phyloP scores from a whole-genome alignment of 2,888 invertebrate species.

The Eueremaeus valkanovi region DNA sequence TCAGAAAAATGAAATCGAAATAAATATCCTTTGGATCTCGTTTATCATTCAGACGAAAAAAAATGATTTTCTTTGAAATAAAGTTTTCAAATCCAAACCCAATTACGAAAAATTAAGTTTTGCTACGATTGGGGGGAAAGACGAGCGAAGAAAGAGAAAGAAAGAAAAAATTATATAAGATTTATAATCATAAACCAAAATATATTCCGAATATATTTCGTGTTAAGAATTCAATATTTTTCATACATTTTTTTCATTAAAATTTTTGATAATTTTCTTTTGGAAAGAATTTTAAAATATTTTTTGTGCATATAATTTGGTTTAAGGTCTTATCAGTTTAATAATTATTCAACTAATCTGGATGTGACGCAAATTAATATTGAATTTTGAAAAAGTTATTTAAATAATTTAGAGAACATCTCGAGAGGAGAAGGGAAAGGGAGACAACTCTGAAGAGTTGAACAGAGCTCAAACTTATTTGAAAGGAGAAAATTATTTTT shows the following conservation, averaged over 20 bases:
- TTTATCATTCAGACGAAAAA: not conserved
- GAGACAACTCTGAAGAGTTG: not conserved
- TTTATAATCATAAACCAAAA: too few species aligned
- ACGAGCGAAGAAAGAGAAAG: too few species aligned
- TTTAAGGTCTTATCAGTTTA: conserved; percentile 17
- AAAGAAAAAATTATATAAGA: too few species aligned
- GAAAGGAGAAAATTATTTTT: not conserved
- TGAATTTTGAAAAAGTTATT: too few species aligned
- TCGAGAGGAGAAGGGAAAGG: not conserved
- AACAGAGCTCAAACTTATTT: not conserved
- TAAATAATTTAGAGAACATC: conserved; percentile 1
- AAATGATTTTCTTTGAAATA: not conserved
- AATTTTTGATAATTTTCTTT: not conserved
- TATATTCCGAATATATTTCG: too few species aligned
- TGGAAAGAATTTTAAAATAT: not conserved
- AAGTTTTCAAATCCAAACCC: not conserved
- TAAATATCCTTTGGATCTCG: not conserved
- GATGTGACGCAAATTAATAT: conserved; percentile 26
- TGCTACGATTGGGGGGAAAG: too few species aligned
- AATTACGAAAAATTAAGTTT: not conserved
- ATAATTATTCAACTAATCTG: not conserved
- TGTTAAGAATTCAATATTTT: too few species aligned
- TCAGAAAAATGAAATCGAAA: not conserved
- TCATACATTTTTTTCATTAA: too few species aligned
- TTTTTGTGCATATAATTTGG: not conserved